Evolutionary conservation across 2,113 vertebrate genomes (phyloP).

Genomic region (Campylorhamphus procurvoides): DNA sequence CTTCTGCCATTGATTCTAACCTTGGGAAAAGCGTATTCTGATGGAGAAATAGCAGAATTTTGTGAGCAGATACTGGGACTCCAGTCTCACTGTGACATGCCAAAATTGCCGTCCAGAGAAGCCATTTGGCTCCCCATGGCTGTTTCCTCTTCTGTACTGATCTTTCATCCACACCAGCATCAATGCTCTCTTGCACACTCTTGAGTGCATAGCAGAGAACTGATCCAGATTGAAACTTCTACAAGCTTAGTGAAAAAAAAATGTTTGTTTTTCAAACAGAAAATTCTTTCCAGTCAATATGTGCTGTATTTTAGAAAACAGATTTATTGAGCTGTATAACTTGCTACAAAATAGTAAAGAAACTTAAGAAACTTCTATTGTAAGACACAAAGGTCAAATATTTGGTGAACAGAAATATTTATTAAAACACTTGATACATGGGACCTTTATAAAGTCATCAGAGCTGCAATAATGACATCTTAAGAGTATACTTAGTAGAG

Average conservation of each 20-base stretch:
- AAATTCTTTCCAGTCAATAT: not conserved
- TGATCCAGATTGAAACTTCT: not conserved
- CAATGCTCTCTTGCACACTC: fast-evolving
- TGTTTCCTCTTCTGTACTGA: not conserved
- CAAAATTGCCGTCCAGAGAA: not conserved
- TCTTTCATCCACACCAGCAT: fast-evolving
- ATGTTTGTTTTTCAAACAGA: not conserved
- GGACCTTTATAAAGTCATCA: not conserved
- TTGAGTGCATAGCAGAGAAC: not conserved
- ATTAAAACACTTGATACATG: not conserved
- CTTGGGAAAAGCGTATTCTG: not conserved
- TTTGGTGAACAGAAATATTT: not conserved
- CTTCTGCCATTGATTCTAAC: not conserved
- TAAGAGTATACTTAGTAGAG: not conserved
- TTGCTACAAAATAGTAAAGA: not conserved
- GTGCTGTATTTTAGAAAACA: not conserved
- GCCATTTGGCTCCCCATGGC: not conserved
- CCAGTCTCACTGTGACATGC: fast-evolving
- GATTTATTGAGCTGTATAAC: not conserved
- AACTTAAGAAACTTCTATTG: not conserved
- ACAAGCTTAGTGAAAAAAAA: not conserved
- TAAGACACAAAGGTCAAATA: not conserved
- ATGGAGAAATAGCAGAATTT: not conserved
- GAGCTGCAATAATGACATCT: not conserved
- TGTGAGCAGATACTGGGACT: not conserved